Conservation (phyloP, 2,113 vertebrate genomes). For the Mesoclemmys tuberculata region DNA sequence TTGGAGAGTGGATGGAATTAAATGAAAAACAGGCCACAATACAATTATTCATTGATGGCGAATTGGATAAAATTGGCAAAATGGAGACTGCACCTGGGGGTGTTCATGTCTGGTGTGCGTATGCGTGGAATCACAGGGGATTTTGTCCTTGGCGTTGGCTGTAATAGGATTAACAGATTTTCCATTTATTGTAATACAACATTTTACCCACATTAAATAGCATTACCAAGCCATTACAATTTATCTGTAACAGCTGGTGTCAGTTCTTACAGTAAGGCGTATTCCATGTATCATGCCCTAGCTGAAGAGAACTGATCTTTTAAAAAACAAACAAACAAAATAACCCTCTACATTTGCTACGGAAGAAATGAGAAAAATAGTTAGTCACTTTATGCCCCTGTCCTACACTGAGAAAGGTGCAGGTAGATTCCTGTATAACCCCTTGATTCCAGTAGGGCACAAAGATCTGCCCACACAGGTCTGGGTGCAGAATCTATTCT, state of each 20-base stretch:
- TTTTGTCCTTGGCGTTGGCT: slow-evolving; percentile 58
- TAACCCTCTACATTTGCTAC: slow-evolving; percentile 9
- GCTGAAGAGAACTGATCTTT: not conserved
- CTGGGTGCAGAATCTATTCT: not conserved
- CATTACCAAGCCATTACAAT: slow-evolving; percentile 15
- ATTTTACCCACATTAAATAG: slow-evolving; percentile 58
- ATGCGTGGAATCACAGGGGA: not conserved
- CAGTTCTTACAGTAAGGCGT: slow-evolving; percentile 28
- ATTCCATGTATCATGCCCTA: not conserved
- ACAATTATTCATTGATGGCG: slow-evolving; percentile 45
- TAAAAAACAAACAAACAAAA: slow-evolving; percentile 18
- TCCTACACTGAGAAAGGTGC: not conserved
- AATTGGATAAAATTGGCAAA: slow-evolving; percentile 44
- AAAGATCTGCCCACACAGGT: not conserved
- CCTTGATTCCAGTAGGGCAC: not conserved
- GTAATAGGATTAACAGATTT: slow-evolving; percentile 57
- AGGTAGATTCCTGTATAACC: not conserved
- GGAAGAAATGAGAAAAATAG: slow-evolving; percentile 7
- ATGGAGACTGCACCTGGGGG: slow-evolving; percentile 19
- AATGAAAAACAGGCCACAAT: slow-evolving; percentile 55
- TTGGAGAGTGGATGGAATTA: slow-evolving; percentile 62
- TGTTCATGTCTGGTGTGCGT: slow-evolving; percentile 45
- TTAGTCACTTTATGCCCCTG: not conserved
- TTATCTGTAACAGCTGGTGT: slow-evolving; percentile 1
- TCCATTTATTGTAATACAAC: slow-evolving; percentile 53